A percentile compares a stretch with the other conserved stretches of the same genome.
Evolutionary conservation across 2,113 vertebrate species (phyloP).

Genomic region (Oryzias woworae): DNA sequence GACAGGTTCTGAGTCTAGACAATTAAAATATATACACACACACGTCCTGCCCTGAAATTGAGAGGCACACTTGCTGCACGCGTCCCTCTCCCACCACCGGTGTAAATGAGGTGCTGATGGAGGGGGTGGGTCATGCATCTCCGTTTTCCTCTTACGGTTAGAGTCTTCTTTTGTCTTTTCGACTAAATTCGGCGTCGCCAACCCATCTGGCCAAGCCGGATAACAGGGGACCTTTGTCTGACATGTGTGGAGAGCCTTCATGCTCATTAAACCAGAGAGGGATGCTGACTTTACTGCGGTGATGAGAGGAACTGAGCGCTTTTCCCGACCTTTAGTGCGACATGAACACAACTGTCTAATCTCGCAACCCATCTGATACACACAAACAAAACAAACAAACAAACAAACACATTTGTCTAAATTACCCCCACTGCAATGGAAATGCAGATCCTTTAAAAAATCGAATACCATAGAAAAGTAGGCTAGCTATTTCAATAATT

Average conservation of each 20-base stretch:
- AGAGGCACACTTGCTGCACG: slow-evolving; percentile 75
- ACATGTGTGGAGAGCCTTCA: slow-evolving; percentile 54
- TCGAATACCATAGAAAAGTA: too few species aligned
- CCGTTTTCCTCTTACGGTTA: slow-evolving; percentile 62
- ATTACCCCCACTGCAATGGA: too few species aligned
- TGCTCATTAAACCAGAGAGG: slow-evolving; percentile 50
- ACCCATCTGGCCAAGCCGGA: slow-evolving; percentile 71
- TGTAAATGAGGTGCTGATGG: slow-evolving; percentile 8
- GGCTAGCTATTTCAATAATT: too few species aligned
- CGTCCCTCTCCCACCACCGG: slow-evolving; percentile 46
- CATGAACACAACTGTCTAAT: too few species aligned
- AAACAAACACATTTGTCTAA: too few species aligned
- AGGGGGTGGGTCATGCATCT: slow-evolving; percentile 17
- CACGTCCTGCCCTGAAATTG: slow-evolving; percentile 18
- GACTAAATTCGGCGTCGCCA: slow-evolving; percentile 63
- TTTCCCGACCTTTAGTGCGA: background rate
- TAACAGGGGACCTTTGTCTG: slow-evolving; percentile 70
- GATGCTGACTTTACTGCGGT: slow-evolving; percentile 21
- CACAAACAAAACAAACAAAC: too few species aligned
- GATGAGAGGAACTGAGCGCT: background rate
- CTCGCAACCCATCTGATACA: too few species aligned
- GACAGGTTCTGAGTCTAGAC: too few species aligned
- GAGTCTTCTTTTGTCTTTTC: slow-evolving; percentile 69
- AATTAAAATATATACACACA: too few species aligned
- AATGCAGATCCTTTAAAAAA: too few species aligned